phyloP scores from a whole-genome alignment of 2,113 vertebrate species.

The Alosa alosa region DNA sequence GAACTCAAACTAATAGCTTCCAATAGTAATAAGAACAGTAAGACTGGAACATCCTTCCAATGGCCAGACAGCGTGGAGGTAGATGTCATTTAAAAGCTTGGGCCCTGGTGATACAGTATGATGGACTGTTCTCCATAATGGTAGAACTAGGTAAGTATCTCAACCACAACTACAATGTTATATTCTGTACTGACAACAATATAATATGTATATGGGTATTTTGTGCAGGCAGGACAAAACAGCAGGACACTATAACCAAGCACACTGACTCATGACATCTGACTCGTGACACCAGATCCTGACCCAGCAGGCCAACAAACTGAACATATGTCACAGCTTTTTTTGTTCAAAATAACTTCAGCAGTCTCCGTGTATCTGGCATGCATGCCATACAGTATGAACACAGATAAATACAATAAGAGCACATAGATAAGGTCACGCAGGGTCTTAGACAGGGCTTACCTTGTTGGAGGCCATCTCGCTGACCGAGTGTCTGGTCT shows the following conservation, averaged over 20 bases:
- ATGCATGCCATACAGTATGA: neutral
- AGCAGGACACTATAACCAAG: neutral
- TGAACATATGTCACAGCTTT: neutral
- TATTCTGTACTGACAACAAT: neutral
- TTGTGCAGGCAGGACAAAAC: neutral
- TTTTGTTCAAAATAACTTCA: neutral
- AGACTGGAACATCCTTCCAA: neutral
- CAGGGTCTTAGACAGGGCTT: conserved; percentile 52
- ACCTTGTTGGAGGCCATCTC: conserved; percentile 99
- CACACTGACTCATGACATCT: conserved; percentile 1
- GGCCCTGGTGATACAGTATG: neutral
- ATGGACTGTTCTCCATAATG: neutral
- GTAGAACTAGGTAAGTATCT: neutral
- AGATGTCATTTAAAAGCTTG: neutral
- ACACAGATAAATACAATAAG: conserved; percentile 7
- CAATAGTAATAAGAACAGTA: neutral
- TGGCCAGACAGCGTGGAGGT: neutral
- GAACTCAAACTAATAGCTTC: neutral
- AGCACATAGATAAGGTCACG: conserved; percentile 11
- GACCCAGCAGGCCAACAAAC: neutral
- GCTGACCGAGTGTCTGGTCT: conserved; percentile 95
- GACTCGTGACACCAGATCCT: neutral
- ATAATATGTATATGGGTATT: neutral
- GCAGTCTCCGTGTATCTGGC: neutral
- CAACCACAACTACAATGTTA: neutral